Evolutionary conservation across 2,113 vertebrate genomes (phyloP).

Genomic region (Phocoena phocoena): DNA sequence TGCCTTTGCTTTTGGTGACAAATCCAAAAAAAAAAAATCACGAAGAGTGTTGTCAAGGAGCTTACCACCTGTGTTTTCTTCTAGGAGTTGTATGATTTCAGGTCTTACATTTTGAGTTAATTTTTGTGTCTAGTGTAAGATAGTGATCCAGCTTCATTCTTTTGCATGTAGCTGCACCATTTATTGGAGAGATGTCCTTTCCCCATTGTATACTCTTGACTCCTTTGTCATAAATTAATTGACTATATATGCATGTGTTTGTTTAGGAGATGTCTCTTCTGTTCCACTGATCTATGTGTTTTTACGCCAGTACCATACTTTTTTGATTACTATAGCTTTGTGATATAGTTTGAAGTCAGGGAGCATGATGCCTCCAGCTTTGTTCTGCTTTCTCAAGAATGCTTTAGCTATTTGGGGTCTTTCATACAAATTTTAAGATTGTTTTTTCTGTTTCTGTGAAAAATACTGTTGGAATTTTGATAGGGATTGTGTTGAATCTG

Average conservation of each 20-base stretch:
- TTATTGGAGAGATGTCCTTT: neutral
- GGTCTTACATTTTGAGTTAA: neutral
- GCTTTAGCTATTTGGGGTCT: neutral
- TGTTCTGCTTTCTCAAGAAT: conserved; percentile 27
- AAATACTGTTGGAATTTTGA: neutral
- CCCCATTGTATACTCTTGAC: neutral
- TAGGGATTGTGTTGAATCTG: neutral
- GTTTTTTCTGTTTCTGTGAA: neutral
- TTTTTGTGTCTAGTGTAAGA: neutral
- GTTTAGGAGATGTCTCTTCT: neutral
- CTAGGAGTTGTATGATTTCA: neutral
- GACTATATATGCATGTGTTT: neutral
- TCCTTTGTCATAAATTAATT: neutral
- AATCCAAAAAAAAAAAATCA: neutral
- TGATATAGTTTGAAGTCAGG: neutral
- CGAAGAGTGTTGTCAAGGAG: neutral
- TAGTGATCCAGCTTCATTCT: neutral
- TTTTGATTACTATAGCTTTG: neutral
- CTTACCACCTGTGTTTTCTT: neutral
- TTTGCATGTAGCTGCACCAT: neutral
- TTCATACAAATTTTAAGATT: neutral
- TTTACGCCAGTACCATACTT: neutral
- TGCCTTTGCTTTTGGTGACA: neutral
- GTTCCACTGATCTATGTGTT: neutral
- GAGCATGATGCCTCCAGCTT: neutral